A percentile compares a stretch with the other conserved stretches of the same genome.
Conservation (phyloP, 2,888 invertebrate genomes). For the Oscheius sp. region DNA sequence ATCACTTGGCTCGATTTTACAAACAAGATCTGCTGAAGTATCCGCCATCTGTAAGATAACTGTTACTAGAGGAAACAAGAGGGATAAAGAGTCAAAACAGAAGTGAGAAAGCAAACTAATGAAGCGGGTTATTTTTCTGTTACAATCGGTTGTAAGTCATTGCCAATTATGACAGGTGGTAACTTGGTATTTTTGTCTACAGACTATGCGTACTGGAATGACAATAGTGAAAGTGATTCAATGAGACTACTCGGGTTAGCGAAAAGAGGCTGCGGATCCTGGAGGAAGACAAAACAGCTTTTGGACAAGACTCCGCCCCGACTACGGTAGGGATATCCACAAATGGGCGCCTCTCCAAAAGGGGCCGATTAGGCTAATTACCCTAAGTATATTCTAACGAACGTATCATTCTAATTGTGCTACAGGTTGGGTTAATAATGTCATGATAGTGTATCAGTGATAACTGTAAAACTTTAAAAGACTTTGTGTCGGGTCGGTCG, state of each 20-base stretch:
- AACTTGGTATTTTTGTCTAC: background rate
- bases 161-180: conserved; percentile 12
- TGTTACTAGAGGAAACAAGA: background rate
- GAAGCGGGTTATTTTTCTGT: conserved; percentile 27
- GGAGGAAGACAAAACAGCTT: conserved; percentile 32
- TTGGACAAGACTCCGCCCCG: conserved; percentile 25
- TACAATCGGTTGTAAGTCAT: background rate
- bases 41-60: conserved; percentile 23
- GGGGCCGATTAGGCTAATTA: conserved; percentile 28
- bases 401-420: background rate
- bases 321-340: conserved; percentile 32
- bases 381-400: background rate
- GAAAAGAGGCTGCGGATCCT: conserved; percentile 21
- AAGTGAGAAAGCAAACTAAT: conserved; percentile 6
- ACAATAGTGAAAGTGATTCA: background rate
- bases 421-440: background rate
- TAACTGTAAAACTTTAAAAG: background rate
- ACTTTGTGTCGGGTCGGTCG: conserved; percentile 3
- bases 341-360: conserved; percentile 24
- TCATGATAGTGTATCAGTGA: background rate
- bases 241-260: conserved; percentile 2
- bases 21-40: conserved; percentile 5
- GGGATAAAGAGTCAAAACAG: conserved; percentile 1
- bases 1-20: conserved; percentile 33
- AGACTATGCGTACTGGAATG: too few relatives aligned